A percentile compares a stretch with the other conserved stretches of the same genome.
phyloP scores from a whole-genome alignment of 1,140 invertebrate genomes.

The Aphelinus certus region DNA sequence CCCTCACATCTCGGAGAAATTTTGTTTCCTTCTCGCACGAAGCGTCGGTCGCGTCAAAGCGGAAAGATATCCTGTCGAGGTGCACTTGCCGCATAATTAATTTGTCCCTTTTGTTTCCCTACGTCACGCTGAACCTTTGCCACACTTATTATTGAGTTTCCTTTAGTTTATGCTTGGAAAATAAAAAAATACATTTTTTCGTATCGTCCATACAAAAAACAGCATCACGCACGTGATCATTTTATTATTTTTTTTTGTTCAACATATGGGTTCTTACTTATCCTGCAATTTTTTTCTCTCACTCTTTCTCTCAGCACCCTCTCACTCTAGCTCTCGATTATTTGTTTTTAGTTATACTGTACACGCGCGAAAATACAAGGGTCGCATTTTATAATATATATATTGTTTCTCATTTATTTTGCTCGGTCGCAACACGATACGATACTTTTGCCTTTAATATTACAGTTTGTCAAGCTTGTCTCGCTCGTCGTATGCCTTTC shows the following conservation, averaged over 20 bases:
- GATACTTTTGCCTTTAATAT: conserved; percentile 21
- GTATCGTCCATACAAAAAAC: conserved; percentile 35
- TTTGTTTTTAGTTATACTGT: conserved; percentile 43
- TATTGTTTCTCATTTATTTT: conserved; percentile 8
- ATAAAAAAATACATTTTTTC: conserved; percentile 41
- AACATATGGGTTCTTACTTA: background rate
- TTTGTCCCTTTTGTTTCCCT: conserved; percentile 22
- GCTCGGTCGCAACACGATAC: conserved; percentile 10
- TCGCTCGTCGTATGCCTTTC: background rate
- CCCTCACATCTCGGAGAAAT: background rate
- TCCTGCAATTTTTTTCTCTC: conserved; percentile 1
- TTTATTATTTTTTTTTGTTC: conserved; percentile 27
- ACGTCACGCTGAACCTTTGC: conserved; percentile 26
- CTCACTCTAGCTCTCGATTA: conserved; percentile 2
- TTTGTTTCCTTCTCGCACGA: conserved; percentile 5
- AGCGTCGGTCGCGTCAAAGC: conserved; percentile 25
- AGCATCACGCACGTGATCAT: conserved; percentile 29
- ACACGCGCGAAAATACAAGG: conserved; percentile 48
- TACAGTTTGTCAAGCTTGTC: background rate
- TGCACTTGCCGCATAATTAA: conserved; percentile 20
- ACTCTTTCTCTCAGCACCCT: background rate
- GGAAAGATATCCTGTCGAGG: conserved; percentile 20
- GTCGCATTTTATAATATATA: conserved; percentile 41
- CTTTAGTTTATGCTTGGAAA: conserved; percentile 30
- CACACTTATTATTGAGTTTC: conserved; percentile 14